A percentile compares a stretch with the other conserved stretches of the same genome.
Conservation (phyloP, 2,797 vertebrate genomes). For the Percopsis omiscomaycus region DNA sequence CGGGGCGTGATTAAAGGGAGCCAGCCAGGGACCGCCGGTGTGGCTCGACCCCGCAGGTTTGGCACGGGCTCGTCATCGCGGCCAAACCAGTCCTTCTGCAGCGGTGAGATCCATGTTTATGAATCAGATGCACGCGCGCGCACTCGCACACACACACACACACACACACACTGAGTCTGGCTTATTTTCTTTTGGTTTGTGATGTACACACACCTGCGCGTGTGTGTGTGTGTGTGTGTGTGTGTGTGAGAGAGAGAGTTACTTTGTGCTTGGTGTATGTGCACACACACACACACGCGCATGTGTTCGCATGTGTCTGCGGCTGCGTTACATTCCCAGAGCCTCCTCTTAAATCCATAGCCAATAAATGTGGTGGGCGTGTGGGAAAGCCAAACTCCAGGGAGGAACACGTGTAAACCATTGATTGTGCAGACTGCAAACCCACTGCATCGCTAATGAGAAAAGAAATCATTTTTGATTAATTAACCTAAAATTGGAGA, state of each 20-base stretch:
- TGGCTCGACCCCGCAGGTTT: conserved; percentile 71
- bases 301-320: background rate
- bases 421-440: conserved; percentile 80
- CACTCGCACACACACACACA: too few species aligned
- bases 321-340: conserved; percentile 76
- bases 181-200: too few species aligned
- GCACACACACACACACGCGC: background rate
- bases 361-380: conserved; percentile 83
- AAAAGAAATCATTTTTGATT: conserved; percentile 87
- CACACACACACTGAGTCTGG: too few species aligned
- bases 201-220: background rate
- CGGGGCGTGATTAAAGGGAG: conserved; percentile 78
- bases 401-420: conserved; percentile 85
- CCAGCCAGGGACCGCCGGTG: conserved; percentile 64
- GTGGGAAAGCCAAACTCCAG: conserved; percentile 81
- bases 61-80: conserved; percentile 42
- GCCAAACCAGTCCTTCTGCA: too few species aligned
- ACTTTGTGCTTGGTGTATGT: conserved; percentile 40
- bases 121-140: too few species aligned
- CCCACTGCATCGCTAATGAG: conserved; percentile 81
- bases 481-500: conserved; percentile 83
- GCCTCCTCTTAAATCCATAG: conserved; percentile 82
- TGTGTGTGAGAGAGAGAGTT: conserved; percentile 34
- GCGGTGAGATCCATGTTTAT: too few species aligned
- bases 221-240: conserved; percentile 43